Base-by-base conservation (phyloP, 2,888 invertebrate genomes). In the Nasonia oneida region DNA sequence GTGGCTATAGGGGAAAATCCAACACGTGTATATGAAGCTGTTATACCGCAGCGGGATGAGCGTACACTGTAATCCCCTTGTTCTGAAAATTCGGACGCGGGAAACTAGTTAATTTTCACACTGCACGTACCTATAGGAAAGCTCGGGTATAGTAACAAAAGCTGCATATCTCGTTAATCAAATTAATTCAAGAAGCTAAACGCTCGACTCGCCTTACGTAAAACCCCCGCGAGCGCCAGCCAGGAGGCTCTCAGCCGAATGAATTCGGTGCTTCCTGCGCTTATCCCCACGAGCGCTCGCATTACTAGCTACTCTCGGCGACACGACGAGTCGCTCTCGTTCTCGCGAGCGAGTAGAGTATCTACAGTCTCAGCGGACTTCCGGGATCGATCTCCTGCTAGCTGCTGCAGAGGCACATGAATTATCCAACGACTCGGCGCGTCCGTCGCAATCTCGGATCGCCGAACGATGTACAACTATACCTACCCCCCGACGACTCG, bases 361-460 rank as follows among this genome's bases (percentile, higher is more conserved):
- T 37, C 33, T 15, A 39, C n/a, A 57, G 37, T 76, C 81, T 50
- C 75, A 23, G n/a, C 75, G 74, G 78, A 88, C 87, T 87, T 88
- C 87, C 88, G 84, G 88, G 87, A 75, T 88, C 87, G 87, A 88
- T 86, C 39, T 57, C 50, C 23, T 37, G 37, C 37, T 37, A 37
- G 37, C 18, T n/a, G 42, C 39, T 12, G 39, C 4, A 80, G 33
- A 83, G 85, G 86, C 86, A 87, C 88, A 88, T 87, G 88, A 88
- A 88, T 89, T 87, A 89, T 87, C 88, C 87, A 88, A 87, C 88
- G 88, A 85, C 87, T 86, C 87, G 86, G 81, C 88, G 81, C 88
- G 87, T 88, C 84, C 82, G 75, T 82, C 87, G 88, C 87, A 87
- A 88, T 89, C 89, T 90, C 88, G 87, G 87, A 88, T 89, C 88